Evolutionary conservation across 2,113 vertebrate species (phyloP).

Genomic region (Colossoma macropomum): DNA sequence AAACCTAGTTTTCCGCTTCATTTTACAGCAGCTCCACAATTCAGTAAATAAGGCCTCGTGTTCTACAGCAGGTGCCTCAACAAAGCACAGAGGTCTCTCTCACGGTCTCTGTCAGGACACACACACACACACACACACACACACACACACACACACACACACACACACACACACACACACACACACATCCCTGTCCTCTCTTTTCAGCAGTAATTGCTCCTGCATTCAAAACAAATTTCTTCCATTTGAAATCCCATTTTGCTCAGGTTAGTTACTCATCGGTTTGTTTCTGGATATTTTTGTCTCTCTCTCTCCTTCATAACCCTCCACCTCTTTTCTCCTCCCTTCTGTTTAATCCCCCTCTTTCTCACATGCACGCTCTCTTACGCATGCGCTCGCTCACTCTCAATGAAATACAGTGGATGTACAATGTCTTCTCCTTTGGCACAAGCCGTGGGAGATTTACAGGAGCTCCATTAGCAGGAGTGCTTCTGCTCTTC

Average conservation of each 20-base stretch:
- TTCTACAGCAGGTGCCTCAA: no score
- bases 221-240: constrained; percentile 1
- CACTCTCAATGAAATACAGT: not conserved
- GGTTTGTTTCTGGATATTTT: not conserved
- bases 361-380: not conserved
- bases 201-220: not conserved
- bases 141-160: not conserved
- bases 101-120: no score
- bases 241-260: not conserved
- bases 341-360: not conserved
- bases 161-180: not conserved
- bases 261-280: not conserved
- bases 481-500: no score
- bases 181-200: not conserved
- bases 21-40: no score
- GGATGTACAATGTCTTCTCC: no score
- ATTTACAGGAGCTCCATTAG: no score
- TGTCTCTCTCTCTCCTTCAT: not conserved
- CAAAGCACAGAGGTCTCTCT: no score
- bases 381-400: not conserved
- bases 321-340: not conserved
- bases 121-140: not conserved
- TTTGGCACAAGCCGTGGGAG: no score
- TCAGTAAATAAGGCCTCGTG: no score
- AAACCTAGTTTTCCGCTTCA: no score